Evolutionary conservation across 2,888 invertebrate species (phyloP), one percentile per base, ranked within the genome.

Genomic region (Drosophila affinis): DNA sequence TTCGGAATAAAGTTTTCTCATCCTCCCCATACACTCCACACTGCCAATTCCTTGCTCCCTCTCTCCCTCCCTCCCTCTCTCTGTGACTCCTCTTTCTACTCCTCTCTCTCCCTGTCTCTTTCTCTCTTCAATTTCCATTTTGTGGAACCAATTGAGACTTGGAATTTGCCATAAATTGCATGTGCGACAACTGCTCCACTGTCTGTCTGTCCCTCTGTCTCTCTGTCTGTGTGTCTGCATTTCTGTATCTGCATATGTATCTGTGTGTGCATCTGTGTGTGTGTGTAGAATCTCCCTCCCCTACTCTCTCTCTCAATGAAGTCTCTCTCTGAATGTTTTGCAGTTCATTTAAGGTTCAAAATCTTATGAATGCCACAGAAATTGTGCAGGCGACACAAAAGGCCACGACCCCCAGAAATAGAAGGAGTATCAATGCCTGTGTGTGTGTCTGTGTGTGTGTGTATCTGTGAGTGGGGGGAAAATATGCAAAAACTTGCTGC

Each of bases 161-260:
- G 80, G 71, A 82, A 83, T 85, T 78, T 34, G 83, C 88, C 88
- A 84, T 88, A 88, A 85, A 88, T 85, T 87, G 77, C 88, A 84
- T 72, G 77, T 88, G 84, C 85, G 81, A 88, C 88, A 83, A 72
- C 88, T 82, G 81, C 71, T 74, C 55, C 51, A 58, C 54, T 72
- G 67, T 24, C 64, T 45, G 64, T 45, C 17, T 70, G n/a, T n/a
- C n/a, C n/a, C n/a, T n/a, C n/a, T n/a, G 62, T 59, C 53, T 64
- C 27, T 62, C 49, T 18, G 27, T 49, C 46, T 54, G 49, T 49
- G 44, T 27, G 7, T 9, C 27, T 27, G 27, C 7, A 27, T 27
- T 27, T 48, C 27, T 58, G 49, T 29, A 48, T 24, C 47, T 39
- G n/a, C n/a, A n/a, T n/a, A 59, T 58, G 49, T 29, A 48, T 24